Evolutionary conservation across 2,888 invertebrate genomes (phyloP).

Genomic region (Agrochola circellaris): DNA sequence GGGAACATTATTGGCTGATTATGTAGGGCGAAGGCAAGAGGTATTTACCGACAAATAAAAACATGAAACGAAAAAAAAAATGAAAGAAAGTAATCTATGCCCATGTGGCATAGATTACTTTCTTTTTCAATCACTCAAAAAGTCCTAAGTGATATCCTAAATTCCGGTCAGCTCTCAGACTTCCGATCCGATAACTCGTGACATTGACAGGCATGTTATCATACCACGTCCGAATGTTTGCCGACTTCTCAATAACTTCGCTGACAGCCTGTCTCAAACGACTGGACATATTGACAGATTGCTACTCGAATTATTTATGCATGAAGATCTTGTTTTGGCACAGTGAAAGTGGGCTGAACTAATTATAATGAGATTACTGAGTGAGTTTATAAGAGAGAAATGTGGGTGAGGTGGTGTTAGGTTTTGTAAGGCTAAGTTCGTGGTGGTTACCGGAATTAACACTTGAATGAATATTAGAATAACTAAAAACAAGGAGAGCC

Average conservation of each 20-base stretch:
- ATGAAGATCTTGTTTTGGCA: slow-evolving; percentile 31
- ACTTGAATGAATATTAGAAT: slow-evolving; percentile 3
- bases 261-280: slow-evolving; percentile 43
- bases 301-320: slow-evolving; percentile 37
- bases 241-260: slow-evolving; percentile 40
- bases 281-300: slow-evolving; percentile 54
- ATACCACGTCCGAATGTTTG: slow-evolving; percentile 58
- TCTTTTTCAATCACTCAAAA: slow-evolving; percentile 1
- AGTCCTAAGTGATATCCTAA: not conserved
- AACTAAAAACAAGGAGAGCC: no score
- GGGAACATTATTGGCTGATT: no score
- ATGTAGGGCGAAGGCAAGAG: no score
- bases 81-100: no score
- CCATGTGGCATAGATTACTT: not conserved
- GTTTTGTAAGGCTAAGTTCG: not conserved
- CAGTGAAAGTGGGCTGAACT: slow-evolving; percentile 55
- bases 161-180: slow-evolving; percentile 23
- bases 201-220: slow-evolving; percentile 26
- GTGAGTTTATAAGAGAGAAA: slow-evolving; percentile 17
- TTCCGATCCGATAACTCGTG: slow-evolving; percentile 15
- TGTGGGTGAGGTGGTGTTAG: slow-evolving; percentile 19
- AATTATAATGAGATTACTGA: slow-evolving; percentile 45
- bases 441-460: not conserved
- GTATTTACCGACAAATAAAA: no score
- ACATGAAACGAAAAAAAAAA: no score